A percentile compares a stretch with the other conserved stretches of the same genome.
Evolutionary conservation across 2,797 vertebrate species (phyloP).

Genomic region (Crax fasciolata): DNA sequence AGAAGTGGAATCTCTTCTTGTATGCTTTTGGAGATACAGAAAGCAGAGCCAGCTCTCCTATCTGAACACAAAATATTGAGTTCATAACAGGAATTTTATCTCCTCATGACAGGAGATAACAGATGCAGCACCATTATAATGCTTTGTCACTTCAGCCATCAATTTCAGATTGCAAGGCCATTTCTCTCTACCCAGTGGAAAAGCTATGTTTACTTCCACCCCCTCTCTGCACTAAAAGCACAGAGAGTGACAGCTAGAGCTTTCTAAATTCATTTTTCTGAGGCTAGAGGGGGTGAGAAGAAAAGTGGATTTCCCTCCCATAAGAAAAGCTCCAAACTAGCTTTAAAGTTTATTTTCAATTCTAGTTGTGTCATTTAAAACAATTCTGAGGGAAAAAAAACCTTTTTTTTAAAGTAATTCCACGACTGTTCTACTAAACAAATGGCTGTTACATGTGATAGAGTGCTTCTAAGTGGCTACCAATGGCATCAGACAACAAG

Average conservation of each 20-base stretch:
- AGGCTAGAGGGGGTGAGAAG: neutral
- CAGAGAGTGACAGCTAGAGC: slow-evolving; percentile 19
- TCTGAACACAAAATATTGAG: slow-evolving; percentile 33
- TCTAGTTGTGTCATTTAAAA: neutral
- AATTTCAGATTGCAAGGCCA: neutral
- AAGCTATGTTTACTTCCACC: slow-evolving; percentile 44
- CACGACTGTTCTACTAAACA: neutral
- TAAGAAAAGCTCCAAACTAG: neutral
- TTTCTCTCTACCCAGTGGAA: slow-evolving; percentile 20
- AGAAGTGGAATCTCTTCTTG: neutral
- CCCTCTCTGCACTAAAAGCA: neutral
- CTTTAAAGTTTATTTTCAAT: neutral
- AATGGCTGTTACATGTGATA: neutral
- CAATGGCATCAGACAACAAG: neutral
- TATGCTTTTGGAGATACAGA: neutral
- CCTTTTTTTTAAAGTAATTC: neutral
- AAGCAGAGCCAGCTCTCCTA: neutral
- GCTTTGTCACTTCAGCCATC: slow-evolving; percentile 41
- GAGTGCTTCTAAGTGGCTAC: neutral
- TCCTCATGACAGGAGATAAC: slow-evolving; percentile 21
- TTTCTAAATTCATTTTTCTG: slow-evolving; percentile 22
- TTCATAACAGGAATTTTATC: slow-evolving; percentile 71
- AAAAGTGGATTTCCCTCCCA: neutral
- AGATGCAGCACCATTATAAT: slow-evolving; percentile 47
- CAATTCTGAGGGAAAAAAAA: neutral